Base-by-base conservation (phyloP, 2,888 invertebrate genomes). In the Mythimna vitellina region DNA sequence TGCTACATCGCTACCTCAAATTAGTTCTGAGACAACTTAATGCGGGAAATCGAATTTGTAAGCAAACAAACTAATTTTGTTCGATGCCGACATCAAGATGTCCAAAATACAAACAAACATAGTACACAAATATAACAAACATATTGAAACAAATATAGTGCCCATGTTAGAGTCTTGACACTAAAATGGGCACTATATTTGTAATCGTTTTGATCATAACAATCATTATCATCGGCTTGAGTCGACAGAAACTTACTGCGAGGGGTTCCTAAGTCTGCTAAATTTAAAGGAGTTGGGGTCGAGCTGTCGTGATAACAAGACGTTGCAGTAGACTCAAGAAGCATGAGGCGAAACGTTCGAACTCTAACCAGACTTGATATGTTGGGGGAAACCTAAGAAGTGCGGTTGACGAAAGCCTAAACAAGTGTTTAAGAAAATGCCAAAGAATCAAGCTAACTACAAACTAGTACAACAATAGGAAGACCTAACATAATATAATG, bases 401-500 rank as follows among this genome's bases (percentile, higher is more conserved):
- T 4, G 57, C 14, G 17, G n/a, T 12, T 9, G 4, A n/a, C n/a
- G 4, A 0, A 1, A 25, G 10, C 32, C 14, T 49, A n/a, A 51
- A 42, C 35, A 20, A 42, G 14, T 32, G 14, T 32, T 17, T 49
- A 46, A 25, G 20, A n/a, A 38, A 46, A 29, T 22, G 22, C 17
- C 14, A 25, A 65, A 22, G 76, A 73, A n/a, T 7, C 9, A 46
- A 77, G 20, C 0, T 22, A n/a, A 49, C 3, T 38, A 10, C 8
- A 29, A 29, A 20, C 22, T 35, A 3, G 20, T 22, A 32, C 25
- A 53, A 25, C 22, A 35, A 58, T 51, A 64, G 10, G 17, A 58
- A 57, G n/a, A 32, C 8, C 10, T 58, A 70, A 14, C 12, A 20
- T 35, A 10, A 42, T 57, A 70, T 66, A 35, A 72, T 70, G 58